Evolutionary conservation across 2,888 invertebrate species (phyloP).

Genomic region (Diarsia mendica): DNA sequence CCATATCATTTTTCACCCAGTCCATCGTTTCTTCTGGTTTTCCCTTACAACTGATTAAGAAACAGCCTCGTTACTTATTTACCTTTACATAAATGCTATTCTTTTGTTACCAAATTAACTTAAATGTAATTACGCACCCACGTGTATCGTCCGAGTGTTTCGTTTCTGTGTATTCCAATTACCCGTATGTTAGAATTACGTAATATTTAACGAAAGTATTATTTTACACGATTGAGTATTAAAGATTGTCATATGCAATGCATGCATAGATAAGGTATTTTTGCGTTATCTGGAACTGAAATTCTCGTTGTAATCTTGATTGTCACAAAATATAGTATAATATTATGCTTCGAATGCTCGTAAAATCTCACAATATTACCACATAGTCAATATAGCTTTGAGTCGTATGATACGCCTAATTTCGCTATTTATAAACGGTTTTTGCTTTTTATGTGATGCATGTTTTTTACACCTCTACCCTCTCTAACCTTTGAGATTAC

Average conservation of each 20-base stretch:
- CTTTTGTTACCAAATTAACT: background rate
- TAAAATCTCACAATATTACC: background rate
- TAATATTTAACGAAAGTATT: background rate
- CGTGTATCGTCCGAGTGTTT: conserved; percentile 13
- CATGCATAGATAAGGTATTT: background rate
- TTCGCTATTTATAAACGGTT: background rate
- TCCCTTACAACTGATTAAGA: background rate
- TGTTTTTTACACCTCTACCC: no score
- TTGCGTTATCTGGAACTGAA: background rate
- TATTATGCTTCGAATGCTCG: background rate
- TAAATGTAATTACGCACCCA: background rate
- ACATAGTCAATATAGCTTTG: no score
- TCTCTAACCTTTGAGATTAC: background rate
- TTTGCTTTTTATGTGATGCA: no score
- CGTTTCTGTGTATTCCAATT: conserved; percentile 18
- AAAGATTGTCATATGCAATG: no score
- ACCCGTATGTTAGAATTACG: conserved; percentile 17
- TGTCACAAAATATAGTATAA: background rate
- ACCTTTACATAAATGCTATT: background rate
- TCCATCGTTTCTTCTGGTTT: background rate
- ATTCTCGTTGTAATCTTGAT: background rate
- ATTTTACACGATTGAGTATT: background rate
- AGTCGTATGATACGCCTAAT: background rate
- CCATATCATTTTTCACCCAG: background rate
- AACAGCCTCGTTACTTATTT: background rate